Evolutionary conservation across 2,888 invertebrate species (phyloP).

Genomic region (Mycalesis mineus): DNA sequence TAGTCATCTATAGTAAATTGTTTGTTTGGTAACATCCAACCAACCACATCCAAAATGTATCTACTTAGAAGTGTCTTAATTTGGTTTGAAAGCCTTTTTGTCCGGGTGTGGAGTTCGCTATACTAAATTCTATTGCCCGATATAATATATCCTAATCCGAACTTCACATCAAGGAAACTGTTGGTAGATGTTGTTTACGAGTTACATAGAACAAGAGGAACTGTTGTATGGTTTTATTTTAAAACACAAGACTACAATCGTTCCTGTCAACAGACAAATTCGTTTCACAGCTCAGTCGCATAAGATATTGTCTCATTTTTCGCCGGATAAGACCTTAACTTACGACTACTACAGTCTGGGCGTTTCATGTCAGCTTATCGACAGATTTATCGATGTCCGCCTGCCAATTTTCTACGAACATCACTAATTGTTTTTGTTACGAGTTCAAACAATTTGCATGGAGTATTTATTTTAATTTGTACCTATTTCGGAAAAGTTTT

Average conservation of each 20-base stretch:
- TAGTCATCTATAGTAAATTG: too few relatives aligned
- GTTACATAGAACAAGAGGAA: too few relatives aligned
- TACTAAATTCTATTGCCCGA: too few relatives aligned
- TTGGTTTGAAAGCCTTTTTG: too few relatives aligned
- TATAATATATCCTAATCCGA: too few relatives aligned
- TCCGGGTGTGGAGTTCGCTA: too few relatives aligned
- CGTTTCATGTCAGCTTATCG: constrained; percentile 15
- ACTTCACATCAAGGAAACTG: too few relatives aligned
- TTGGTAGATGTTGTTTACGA: too few relatives aligned
- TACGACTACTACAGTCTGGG: neutral
- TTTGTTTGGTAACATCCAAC: too few relatives aligned
- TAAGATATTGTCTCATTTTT: constrained; percentile 4
- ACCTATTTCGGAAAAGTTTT: constrained; percentile 12
- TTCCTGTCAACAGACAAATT: neutral
- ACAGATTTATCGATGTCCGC: constrained; percentile 24
- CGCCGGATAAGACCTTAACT: constrained; percentile 2
- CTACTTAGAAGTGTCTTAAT: too few relatives aligned
- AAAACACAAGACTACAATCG: neutral
- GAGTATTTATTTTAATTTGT: constrained; percentile 25
- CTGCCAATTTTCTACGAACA: constrained; percentile 14
- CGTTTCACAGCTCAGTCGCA: neutral
- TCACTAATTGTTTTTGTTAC: constrained; percentile 26
- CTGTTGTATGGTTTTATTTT: neutral
- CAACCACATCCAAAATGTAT: too few relatives aligned
- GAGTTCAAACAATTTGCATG: constrained; percentile 12